Conservation (phyloP, 2,888 invertebrate genomes). For the Chelonus formosanus region DNA sequence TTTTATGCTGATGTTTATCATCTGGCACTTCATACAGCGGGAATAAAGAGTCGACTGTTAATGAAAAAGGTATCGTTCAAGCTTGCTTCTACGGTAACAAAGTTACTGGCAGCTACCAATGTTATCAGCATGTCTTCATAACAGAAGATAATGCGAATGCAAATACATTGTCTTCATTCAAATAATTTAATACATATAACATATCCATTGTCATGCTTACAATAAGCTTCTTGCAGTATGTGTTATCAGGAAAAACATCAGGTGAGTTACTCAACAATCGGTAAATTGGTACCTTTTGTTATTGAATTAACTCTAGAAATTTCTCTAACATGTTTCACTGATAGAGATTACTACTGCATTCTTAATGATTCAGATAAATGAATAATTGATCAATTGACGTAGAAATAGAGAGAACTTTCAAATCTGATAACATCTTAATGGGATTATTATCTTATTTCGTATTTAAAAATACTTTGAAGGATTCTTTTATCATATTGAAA, state of each 20-base stretch:
- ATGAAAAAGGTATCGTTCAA: constrained; percentile 70
- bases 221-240: not conserved
- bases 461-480: no score
- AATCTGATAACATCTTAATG: no score
- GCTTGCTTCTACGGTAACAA: constrained; percentile 71
- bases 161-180: not conserved
- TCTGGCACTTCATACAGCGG: constrained; percentile 73
- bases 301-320: no score
- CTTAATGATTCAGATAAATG: no score
- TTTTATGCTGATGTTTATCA: constrained; percentile 81
- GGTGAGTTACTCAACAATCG: not conserved
- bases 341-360: no score
- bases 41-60: constrained; percentile 69
- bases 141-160: constrained; percentile 29
- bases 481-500: no score
- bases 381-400: no score
- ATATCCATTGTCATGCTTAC: not conserved
- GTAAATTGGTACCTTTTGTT: not conserved
- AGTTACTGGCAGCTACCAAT: constrained; percentile 71
- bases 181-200: constrained; percentile 6
- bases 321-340: no score
- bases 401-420: no score
- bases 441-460: no score
- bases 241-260: not conserved
- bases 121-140: constrained; percentile 72